These are phyloP conservation scores for Drosophila seclusa DNA, from an alignment of 2,888 invertebrate species.

Conservation along the genomic window DNA sequence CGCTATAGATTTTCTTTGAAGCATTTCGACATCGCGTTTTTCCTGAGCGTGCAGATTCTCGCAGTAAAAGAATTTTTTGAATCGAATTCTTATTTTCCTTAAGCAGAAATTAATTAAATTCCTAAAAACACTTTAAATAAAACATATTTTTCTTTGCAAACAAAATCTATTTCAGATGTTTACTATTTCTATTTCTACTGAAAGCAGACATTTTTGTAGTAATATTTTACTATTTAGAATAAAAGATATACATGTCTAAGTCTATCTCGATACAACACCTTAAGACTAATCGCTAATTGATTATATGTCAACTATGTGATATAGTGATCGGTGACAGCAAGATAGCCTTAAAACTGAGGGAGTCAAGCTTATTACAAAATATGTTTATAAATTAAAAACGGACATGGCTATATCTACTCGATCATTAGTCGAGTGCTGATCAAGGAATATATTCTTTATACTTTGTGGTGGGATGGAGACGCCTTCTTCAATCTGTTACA, in stretches of 20 bases:
- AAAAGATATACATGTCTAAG: background rate
- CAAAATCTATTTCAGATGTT: background rate
- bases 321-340: background rate
- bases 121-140: too few relatives aligned
- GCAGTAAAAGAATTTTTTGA: background rate
- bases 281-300: background rate
- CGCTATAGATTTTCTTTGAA: background rate
- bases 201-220: background rate
- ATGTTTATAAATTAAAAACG: background rate
- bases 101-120: background rate
- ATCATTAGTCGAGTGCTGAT: background rate
- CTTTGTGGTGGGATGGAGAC: background rate
- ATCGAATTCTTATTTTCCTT: background rate
- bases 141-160: background rate
- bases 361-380: background rate
- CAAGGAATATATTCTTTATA: background rate
- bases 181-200: background rate
- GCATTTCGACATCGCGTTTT: background rate
- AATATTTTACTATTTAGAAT: background rate
- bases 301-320: too few relatives aligned
- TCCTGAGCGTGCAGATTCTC: background rate
- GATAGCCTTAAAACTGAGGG: background rate
- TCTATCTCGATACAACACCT: background rate
- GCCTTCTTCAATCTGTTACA: background rate
- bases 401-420: too few relatives aligned